Evolutionary conservation across 2,113 vertebrate species (phyloP).

Genomic region (Triplophysa siluroides): DNA sequence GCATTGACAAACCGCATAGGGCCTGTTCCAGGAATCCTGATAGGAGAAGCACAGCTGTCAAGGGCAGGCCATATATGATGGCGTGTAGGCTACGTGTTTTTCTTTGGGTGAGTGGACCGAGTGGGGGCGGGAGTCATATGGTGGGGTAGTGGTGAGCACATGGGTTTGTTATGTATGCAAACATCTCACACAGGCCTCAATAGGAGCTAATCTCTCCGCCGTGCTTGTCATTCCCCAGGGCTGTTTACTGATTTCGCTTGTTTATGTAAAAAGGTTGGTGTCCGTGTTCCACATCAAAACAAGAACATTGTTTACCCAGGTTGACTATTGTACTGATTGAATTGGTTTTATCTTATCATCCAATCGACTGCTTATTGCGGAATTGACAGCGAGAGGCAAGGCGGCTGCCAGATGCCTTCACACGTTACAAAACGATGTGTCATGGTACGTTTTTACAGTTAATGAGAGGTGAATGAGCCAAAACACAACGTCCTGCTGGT

Average conservation of each 20-base stretch:
- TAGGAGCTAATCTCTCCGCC: not conserved
- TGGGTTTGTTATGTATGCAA: slow-evolving; percentile 13
- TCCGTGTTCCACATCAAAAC: slow-evolving; percentile 8
- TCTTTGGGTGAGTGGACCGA: not conserved
- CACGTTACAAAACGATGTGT: not conserved
- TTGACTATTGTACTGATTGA: slow-evolving; percentile 2
- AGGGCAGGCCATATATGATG: not conserved
- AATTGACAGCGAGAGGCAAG: not conserved
- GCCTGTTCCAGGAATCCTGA: slow-evolving; percentile 32
- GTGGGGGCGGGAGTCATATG: not conserved
- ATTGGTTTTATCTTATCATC: not conserved
- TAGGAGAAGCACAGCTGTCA: slow-evolving; percentile 15
- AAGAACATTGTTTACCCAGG: slow-evolving; percentile 9
- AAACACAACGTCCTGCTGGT: not conserved
- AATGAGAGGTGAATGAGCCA: not conserved
- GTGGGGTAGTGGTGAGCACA: not conserved
- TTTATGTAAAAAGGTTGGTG: slow-evolving; percentile 19
- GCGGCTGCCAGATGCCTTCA: not conserved
- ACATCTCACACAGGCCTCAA: not conserved
- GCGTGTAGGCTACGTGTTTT: not conserved
- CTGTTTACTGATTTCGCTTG: slow-evolving; percentile 19
- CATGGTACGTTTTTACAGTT: not conserved
- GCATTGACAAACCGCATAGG: not conserved
- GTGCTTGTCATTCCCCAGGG: slow-evolving; percentile 27
- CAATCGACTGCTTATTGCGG: slow-evolving; percentile 29